Conservation (phyloP, 2,113 vertebrate genomes). For the Hippopotamus amphibius region DNA sequence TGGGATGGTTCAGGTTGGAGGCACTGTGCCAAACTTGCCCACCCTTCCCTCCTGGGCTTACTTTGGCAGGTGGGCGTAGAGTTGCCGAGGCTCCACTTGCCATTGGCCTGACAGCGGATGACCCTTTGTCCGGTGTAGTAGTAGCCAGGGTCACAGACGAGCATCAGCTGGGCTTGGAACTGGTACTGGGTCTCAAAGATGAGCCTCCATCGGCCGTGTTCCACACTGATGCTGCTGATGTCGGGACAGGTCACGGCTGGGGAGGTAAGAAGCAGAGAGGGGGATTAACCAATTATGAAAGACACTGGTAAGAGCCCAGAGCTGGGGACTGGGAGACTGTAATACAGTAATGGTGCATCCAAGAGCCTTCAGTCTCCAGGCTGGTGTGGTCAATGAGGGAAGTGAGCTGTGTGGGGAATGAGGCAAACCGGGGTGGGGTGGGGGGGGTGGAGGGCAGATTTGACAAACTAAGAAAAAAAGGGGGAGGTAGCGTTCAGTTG, state of each 20-base stretch:
- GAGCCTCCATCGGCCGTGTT: conserved; percentile 96
- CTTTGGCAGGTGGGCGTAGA: conserved; percentile 94
- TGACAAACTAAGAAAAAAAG: too few species aligned
- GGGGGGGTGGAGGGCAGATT: not conserved
- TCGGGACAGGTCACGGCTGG: conserved; percentile 95
- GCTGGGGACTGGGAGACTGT: not conserved
- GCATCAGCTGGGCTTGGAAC: conserved; percentile 96
- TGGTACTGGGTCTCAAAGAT: conserved; percentile 96
- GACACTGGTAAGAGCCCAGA: not conserved
- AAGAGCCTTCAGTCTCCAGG: not conserved
- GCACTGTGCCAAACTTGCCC: fast-evolving
- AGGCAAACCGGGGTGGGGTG: not conserved
- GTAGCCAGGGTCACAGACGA: conserved; percentile 97
- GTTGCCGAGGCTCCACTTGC: conserved; percentile 95
- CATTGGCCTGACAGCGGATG: conserved; percentile 94
- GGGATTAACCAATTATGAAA: not conserved
- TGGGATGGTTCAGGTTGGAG: not conserved
- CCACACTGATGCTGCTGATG: conserved; percentile 92
- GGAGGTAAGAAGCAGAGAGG: not conserved
- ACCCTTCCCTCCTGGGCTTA: conserved; percentile 84
- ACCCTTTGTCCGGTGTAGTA: conserved; percentile 96
- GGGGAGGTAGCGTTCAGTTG: not conserved
- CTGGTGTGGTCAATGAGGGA: not conserved
- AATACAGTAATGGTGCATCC: not conserved
- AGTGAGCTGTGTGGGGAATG: not conserved